These are phyloP conservation scores for Drosophila sucinea DNA, from an alignment of 1,140 invertebrate species.

Conservation along the genomic window DNA sequence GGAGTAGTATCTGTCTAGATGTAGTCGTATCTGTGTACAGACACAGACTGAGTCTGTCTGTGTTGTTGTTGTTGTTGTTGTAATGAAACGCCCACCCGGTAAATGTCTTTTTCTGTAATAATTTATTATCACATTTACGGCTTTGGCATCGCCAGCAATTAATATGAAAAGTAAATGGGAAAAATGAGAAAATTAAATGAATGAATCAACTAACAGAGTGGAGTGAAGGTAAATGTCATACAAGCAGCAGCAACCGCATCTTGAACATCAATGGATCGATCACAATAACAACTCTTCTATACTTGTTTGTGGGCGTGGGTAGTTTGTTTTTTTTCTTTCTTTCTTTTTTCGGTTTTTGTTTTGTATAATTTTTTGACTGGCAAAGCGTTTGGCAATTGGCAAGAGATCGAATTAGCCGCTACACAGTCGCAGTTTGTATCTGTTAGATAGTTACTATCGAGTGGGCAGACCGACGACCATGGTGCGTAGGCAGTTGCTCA, in stretches of 20 bases:
- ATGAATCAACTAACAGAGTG: constrained; percentile 62
- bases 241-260: neutral
- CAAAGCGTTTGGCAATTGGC: constrained; percentile 74
- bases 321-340: neutral
- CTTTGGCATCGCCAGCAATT: constrained; percentile 66
- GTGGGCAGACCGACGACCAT: constrained; percentile 67
- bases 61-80: constrained; percentile 40
- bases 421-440: constrained; percentile 66
- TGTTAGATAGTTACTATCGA: constrained; percentile 61
- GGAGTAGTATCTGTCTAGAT: constrained; percentile 28
- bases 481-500: constrained; percentile 31
- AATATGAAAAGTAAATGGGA: constrained; percentile 67
- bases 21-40: constrained; percentile 18
- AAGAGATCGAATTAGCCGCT: constrained; percentile 75
- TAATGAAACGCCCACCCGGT: constrained; percentile 64
- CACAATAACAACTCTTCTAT: constrained; percentile 39
- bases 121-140: constrained; percentile 78
- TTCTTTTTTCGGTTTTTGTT: neutral
- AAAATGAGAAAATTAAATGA: constrained; percentile 70
- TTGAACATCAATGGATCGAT: constrained; percentile 66
- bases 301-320: constrained; percentile 65
- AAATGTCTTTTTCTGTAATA: constrained; percentile 72
- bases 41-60: neutral
- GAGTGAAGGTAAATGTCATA: constrained; percentile 38
- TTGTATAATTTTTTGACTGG: constrained; percentile 59